Percentiles rank a stretch among this genome's conserved stretches.
Conservation (phyloP, 2,888 invertebrate species). For the Eristalis tenax region DNA sequence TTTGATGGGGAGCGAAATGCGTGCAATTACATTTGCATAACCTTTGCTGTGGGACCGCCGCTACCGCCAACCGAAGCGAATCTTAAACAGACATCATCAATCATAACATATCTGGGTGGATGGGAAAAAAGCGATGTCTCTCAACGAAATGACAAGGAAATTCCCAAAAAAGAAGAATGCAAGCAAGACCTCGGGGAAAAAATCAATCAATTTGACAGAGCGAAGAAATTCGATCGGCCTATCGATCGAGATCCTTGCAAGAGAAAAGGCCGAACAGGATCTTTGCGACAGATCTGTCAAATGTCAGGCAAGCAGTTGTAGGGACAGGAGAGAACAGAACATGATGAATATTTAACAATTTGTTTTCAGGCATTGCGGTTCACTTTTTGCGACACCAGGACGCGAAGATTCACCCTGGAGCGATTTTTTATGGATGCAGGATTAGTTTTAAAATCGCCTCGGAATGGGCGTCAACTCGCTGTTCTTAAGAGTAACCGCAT, state of each 20-base stretch:
- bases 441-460: conserved; percentile 43
- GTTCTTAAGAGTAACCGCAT: not conserved
- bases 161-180: conserved; percentile 17
- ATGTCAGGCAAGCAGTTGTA: not conserved
- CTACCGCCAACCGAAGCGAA: conserved; percentile 32
- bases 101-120: conserved; percentile 35
- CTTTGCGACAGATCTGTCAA: conserved; percentile 44
- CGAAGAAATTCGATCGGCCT: not conserved
- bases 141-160: conserved; percentile 51
- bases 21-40: conserved; percentile 52
- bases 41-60: not conserved
- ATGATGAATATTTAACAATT: conserved; percentile 62
- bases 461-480: conserved; percentile 17
- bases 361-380: conserved; percentile 53
- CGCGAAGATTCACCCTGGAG: not conserved
- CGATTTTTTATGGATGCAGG: conserved; percentile 45
- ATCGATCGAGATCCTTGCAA: not conserved
- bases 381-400: not conserved
- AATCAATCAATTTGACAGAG: not conserved
- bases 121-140: conserved; percentile 10
- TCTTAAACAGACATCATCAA: conserved; percentile 50
- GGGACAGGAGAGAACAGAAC: not conserved
- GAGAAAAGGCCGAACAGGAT: conserved; percentile 27
- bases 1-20: conserved; percentile 39
- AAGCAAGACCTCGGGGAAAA: not conserved